Conservation (phyloP, 2,888 invertebrate genomes). For the Gisinianus flammeolus region DNA sequence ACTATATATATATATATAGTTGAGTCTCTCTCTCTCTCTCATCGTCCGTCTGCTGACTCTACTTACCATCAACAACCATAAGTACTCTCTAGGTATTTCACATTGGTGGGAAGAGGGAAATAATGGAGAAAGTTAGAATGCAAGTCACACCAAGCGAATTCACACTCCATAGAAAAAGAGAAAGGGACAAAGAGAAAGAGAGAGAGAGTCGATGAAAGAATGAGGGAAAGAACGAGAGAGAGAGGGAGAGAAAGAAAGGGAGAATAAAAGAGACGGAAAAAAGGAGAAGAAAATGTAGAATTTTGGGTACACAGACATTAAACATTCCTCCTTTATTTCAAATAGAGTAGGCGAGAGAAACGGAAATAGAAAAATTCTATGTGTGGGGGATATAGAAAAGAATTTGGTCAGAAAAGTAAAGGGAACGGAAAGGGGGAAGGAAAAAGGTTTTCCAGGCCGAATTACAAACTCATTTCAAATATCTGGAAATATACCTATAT, state of each 20-base stretch:
- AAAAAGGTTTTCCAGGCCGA: too few relatives aligned
- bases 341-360: neutral
- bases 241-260: slow-evolving; percentile 5
- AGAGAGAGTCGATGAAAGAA: neutral
- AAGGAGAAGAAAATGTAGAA: neutral
- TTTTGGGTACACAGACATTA: neutral
- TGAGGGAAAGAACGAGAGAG: neutral
- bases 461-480: too few relatives aligned
- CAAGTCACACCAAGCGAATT: neutral
- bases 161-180: neutral
- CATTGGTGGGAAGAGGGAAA: slow-evolving; percentile 3
- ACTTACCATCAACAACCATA: neutral
- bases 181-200: neutral
- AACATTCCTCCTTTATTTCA: neutral
- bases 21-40: neutral
- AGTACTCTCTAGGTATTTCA: slow-evolving; percentile 16
- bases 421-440: too few relatives aligned
- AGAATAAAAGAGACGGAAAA: neutral
- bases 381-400: neutral
- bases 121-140: slow-evolving; percentile 35
- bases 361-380: neutral
- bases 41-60: neutral
- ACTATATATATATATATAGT: too few relatives aligned
- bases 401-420: too few relatives aligned
- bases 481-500: too few relatives aligned